Evolutionary conservation across 1,140 invertebrate genomes (phyloP), one percentile per base, ranked within the genome.

Genomic region (Penaeus vannamei): DNA sequence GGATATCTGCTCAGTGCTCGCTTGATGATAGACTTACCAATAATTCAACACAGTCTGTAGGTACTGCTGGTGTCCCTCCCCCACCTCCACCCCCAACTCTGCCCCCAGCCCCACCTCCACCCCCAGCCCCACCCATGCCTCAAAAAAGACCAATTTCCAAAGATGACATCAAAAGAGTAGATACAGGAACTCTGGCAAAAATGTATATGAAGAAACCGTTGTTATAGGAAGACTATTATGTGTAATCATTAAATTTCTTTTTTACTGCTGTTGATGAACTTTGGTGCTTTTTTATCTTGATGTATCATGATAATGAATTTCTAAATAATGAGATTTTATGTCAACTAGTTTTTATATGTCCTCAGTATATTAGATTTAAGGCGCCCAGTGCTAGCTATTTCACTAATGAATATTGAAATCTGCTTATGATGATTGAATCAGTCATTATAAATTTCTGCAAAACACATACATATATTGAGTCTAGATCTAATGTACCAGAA

Each of bases 141-240:
- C 46, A 46, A 61, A 53, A 23, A 79, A 89, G 84, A 84, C 53
- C 1, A 12, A n/a, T 85, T 23, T 83, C 53, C 76, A 89, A 89
- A 79, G 20, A 85, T 46, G 66, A 80, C 29, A 89, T 89, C 20
- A 61, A 42, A 84, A 89, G 84, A 89, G 7, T 89, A 62, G 87
- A 89, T 79, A 29, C 64, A 46, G 29, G 53, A 62, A 53, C 81
- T 53, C 8, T 77, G n/a, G 32, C 82, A 80, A 89, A 89, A 80
- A 89, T 89, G 82, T 89, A 89, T 22, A 89, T 89, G 87, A 89
- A 79, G 53, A 89, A 89, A 53, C 5, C 53, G 14, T 53, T 53
- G 14, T 53, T 53, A 17, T 53, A 53, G 17, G 17, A 14, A 53
- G 8, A 53, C 0, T 53, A 10, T 0, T 14, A 23, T n/a, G 69